Evolutionary conservation across 2,113 vertebrate genomes (phyloP).

Genomic region (Spermophilus dauricus): DNA sequence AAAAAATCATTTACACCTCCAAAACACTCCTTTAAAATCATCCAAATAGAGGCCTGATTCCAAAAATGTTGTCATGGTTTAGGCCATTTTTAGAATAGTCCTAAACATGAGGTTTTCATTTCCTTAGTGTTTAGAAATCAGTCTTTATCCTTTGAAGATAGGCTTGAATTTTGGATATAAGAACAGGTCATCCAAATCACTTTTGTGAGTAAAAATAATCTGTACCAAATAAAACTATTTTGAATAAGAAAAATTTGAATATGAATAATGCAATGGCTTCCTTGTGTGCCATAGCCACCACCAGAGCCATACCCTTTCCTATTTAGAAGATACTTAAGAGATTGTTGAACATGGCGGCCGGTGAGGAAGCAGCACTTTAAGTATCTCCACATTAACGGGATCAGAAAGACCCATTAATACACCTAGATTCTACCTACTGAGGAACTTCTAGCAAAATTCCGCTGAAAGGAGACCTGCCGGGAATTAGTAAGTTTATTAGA

Average conservation of each 20-base stretch:
- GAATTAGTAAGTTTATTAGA: too few relatives aligned
- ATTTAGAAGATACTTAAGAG: conserved; percentile 13
- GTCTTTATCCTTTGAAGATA: conserved; percentile 36
- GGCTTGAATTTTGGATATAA: conserved; percentile 45
- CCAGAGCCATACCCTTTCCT: background rate
- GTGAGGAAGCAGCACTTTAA: too few relatives aligned
- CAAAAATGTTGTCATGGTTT: background rate
- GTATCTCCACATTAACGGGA: too few relatives aligned
- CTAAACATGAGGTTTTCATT: conserved; percentile 17
- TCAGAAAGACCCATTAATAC: too few relatives aligned
- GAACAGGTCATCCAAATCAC: conserved; percentile 32
- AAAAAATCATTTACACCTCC: background rate
- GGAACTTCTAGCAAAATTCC: too few relatives aligned
- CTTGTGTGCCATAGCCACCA: background rate
- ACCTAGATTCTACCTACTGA: too few relatives aligned
- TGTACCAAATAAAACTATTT: conserved; percentile 39
- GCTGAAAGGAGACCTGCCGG: too few relatives aligned
- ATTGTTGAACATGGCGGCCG: background rate
- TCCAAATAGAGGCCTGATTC: background rate
- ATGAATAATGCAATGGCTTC: background rate
- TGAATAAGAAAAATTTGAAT: conserved; percentile 5
- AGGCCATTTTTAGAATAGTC: background rate
- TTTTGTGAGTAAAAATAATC: conserved; percentile 26
- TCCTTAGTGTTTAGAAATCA: conserved; percentile 8
- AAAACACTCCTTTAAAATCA: conserved; percentile 21